Base-by-base conservation (phyloP, 2,113 vertebrate genomes). In the Corydoras sp. region DNA sequence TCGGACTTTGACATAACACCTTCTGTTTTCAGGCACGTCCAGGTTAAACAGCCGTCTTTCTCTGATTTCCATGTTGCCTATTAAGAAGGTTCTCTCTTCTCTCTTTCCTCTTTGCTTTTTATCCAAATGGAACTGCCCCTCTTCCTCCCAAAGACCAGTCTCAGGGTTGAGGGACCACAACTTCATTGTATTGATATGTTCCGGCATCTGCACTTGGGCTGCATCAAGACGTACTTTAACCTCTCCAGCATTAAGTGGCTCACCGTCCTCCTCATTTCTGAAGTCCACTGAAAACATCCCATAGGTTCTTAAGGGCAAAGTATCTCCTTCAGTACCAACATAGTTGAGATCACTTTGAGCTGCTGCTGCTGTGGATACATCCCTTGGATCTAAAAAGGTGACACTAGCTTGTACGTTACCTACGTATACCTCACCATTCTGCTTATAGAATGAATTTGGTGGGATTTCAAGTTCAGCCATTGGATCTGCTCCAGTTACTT, bases 211-310 rank as follows among this genome's bases (percentile, higher is more conserved):
- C 35, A 99, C 91, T 80, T 99, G 95, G 53, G 88, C 81, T 0
- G 95, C 89, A 69, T 99, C 96, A 9, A 99, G 85, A 15, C 92
- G 91, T 55, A 99, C 93, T 71, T 94, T 95, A 54, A 99, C 97
- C 3, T 92, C 85, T 15, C 95, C 96, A 6, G 90, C 96, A 0
- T 96, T 97, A 51, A 99, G 90, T 1, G 92, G 81, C 74, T 97
- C 93, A 0, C 86, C 91, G 51, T 86, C 90, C 66, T 81, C 84
- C 71, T 95, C 94, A 0, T 91, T 85, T 0, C 86, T 92, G 77
- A 99, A 99, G 78, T 99, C 97, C 73, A 99, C 90, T 0, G 97
- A 98, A 81, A 99, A 99, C 97, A 99, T 99, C 62, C 97, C 97
- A 0, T 99, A 99, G 0, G 96, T 99, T 76, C 95, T 91, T 72